Conservation (phyloP, 2,113 vertebrate genomes). For the Prochilodus magdalenae region DNA sequence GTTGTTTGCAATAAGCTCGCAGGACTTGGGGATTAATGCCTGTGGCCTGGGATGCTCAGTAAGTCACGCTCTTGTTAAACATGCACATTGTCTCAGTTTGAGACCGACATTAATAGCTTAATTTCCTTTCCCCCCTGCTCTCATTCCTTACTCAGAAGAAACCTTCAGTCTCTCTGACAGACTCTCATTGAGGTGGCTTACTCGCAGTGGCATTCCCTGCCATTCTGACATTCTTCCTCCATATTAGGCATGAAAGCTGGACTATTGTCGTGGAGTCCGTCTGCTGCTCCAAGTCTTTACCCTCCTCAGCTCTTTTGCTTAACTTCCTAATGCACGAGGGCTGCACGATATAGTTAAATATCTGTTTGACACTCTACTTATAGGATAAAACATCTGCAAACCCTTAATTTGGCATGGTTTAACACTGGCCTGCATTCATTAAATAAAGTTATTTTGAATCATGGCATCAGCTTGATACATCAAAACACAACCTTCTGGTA, state of each 20-base stretch:
- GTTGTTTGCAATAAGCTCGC: not conserved
- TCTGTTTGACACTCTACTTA: too few relatives aligned
- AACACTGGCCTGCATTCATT: too few relatives aligned
- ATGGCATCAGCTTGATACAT: too few relatives aligned
- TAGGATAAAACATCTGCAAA: too few relatives aligned
- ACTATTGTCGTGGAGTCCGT: conserved; percentile 11
- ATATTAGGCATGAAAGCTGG: conserved; percentile 51
- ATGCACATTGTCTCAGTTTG: not conserved
- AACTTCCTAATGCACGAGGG: not conserved
- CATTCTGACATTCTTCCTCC: conserved; percentile 45
- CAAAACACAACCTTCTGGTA: too few relatives aligned
- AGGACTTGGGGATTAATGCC: not conserved
- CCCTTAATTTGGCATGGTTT: too few relatives aligned
- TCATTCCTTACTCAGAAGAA: not conserved
- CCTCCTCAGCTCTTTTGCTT: not conserved
- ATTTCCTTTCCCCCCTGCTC: not conserved
- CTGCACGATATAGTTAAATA: too few relatives aligned
- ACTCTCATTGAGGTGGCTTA: conserved; percentile 24
- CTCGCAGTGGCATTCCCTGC: conserved; percentile 14
- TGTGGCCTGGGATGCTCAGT: not conserved
- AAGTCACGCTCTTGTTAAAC: conserved; percentile 9
- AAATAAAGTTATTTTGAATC: too few relatives aligned
- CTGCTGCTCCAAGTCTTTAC: conserved; percentile 9
- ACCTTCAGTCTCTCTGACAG: not conserved
- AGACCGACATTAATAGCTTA: not conserved